These are phyloP conservation scores for Oedothorax gibbosus DNA, from an alignment of 1,140 invertebrate species.

Conservation along the genomic window DNA sequence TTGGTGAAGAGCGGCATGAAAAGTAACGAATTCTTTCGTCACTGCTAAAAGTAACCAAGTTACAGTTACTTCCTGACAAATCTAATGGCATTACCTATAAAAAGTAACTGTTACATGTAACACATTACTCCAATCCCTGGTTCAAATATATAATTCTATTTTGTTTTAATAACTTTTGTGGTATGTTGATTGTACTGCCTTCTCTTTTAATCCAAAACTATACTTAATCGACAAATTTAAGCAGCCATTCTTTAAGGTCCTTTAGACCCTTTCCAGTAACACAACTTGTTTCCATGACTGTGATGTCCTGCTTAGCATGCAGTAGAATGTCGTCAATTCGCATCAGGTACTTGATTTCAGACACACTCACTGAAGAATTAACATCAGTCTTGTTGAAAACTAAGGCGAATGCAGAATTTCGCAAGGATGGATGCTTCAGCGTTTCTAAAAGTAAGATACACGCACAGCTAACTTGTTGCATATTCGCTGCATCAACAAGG, in stretches of 20 bases:
- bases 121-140: no score
- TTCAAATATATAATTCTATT: no score
- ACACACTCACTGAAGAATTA: conserved; percentile 84
- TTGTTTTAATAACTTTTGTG: no score
- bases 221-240: conserved; percentile 5
- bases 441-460: conserved; percentile 64
- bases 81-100: no score
- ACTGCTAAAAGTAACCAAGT: no score
- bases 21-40: no score
- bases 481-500: conserved; percentile 63
- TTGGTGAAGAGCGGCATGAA: no score
- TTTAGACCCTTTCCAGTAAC: conserved; percentile 78
- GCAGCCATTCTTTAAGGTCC: conserved; percentile 74
- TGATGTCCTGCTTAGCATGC: conserved; percentile 74
- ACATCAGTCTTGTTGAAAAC: conserved; percentile 85
- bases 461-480: conserved; percentile 64
- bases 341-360: conserved; percentile 78
- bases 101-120: no score
- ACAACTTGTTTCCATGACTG: conserved; percentile 79
- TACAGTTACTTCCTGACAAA: no score
- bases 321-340: conserved; percentile 77
- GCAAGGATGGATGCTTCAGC: conserved; percentile 68
- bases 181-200: no score
- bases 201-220: no score
- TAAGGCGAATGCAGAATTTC: conserved; percentile 72